Conservation (phyloP, 2,888 invertebrate genomes). For the Lasioglossum morio region DNA sequence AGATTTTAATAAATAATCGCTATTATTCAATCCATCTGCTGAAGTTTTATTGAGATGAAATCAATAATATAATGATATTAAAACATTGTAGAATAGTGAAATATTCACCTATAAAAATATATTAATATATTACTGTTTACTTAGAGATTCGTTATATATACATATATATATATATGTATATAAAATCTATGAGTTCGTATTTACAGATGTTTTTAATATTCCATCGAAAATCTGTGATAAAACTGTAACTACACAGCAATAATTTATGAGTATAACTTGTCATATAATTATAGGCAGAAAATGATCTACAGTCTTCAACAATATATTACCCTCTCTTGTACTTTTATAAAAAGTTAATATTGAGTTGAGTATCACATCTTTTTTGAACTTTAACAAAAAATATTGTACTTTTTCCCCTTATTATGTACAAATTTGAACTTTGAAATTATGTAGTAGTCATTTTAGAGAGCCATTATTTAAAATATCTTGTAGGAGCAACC, state of each 20-base stretch:
- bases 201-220: conserved; percentile 42
- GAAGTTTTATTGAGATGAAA: conserved; percentile 41
- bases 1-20: conserved; percentile 35
- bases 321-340: background rate
- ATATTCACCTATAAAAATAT: conserved; percentile 47
- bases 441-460: conserved; percentile 12
- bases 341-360: background rate
- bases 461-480: conserved; percentile 36
- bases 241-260: conserved; percentile 7
- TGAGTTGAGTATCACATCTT: conserved; percentile 30
- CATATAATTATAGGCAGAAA: background rate
- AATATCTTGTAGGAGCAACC: conserved; percentile 76
- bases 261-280: conserved; percentile 11
- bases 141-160: conserved; percentile 42
- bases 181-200: conserved; percentile 42
- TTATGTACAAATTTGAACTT: conserved; percentile 50
- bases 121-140: conserved; percentile 44
- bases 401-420: conserved; percentile 32
- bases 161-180: conserved; percentile 39
- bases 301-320: background rate
- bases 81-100: conserved; percentile 45
- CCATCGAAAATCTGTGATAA: conserved; percentile 20
- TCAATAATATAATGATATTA: conserved; percentile 34
- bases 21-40: conserved; percentile 21
- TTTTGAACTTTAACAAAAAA: conserved; percentile 54